Conservation (phyloP, 2,113 vertebrate species). For the Hymenochirus boettgeri region DNA sequence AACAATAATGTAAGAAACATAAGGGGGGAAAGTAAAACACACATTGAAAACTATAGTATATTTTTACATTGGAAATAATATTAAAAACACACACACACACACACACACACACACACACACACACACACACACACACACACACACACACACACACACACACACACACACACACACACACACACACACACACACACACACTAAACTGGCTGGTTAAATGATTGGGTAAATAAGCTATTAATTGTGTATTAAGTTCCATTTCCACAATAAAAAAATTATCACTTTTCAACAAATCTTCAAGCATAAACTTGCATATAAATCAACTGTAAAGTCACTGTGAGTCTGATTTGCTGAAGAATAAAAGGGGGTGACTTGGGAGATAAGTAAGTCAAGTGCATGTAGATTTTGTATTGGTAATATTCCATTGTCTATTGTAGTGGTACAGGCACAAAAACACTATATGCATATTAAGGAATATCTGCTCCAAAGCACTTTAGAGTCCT, state of each 20-base stretch:
- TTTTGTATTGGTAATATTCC: slow-evolving; percentile 5
- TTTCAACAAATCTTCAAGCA: neutral
- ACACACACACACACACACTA: no score
- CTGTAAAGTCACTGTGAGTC: neutral
- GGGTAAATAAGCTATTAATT: no score
- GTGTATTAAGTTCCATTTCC: neutral
- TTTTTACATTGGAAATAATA: no score
- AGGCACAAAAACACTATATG: neutral
- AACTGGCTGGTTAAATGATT: no score
- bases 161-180: no score
- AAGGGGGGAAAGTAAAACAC: no score
- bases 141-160: no score
- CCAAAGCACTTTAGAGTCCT: neutral
- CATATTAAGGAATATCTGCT: neutral
- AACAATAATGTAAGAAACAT: no score
- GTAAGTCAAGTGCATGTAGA: neutral
- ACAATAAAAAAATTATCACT: neutral
- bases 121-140: no score
- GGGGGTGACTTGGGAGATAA: slow-evolving; percentile 1
- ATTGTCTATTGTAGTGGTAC: neutral
- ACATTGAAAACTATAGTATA: no score
- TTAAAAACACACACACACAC: no score
- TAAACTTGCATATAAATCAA: neutral
- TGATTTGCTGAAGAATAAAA: slow-evolving; percentile 4
- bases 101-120: no score